Evolutionary conservation across 2,113 vertebrate species (phyloP).

Genomic region (Rafetus swinhoei): DNA sequence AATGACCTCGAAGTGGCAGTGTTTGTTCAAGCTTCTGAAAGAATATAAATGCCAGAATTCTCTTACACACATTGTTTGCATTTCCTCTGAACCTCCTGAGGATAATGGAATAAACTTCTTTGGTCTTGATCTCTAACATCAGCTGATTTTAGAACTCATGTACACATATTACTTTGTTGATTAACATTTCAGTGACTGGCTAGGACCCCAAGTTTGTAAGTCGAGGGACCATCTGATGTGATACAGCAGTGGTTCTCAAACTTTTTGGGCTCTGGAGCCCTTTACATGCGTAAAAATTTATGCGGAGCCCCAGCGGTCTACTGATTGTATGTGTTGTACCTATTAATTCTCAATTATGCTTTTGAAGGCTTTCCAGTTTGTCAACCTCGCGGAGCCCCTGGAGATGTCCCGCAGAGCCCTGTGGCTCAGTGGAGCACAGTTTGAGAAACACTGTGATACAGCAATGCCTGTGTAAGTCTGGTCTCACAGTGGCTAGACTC

Average conservation of each 20-base stretch:
- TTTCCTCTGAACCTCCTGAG: not conserved
- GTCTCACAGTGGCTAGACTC: not conserved
- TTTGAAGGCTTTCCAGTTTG: too few relatives aligned
- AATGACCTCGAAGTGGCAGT: not conserved
- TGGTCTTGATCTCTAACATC: not conserved
- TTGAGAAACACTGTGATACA: not conserved
- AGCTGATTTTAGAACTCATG: not conserved
- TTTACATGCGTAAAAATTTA: too few relatives aligned
- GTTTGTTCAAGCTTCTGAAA: not conserved
- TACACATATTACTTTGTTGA: not conserved
- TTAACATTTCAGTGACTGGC: slow-evolving; percentile 21
- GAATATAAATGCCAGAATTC: not conserved
- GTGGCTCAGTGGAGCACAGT: too few relatives aligned
- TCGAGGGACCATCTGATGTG: not conserved
- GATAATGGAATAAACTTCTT: not conserved
- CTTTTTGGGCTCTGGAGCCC: too few relatives aligned
- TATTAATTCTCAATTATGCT: too few relatives aligned
- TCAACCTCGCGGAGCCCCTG: too few relatives aligned
- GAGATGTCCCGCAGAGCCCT: too few relatives aligned
- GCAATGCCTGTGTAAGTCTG: not conserved
- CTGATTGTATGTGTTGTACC: too few relatives aligned
- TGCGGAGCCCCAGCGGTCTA: too few relatives aligned
- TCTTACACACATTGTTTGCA: accelerated
- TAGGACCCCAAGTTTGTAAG: not conserved
- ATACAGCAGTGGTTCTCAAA: not conserved